Percentiles rank a stretch among this genome's conserved stretches.
phyloP scores from a whole-genome alignment of 2,888 invertebrate species.

The Esperia sulphurella region DNA sequence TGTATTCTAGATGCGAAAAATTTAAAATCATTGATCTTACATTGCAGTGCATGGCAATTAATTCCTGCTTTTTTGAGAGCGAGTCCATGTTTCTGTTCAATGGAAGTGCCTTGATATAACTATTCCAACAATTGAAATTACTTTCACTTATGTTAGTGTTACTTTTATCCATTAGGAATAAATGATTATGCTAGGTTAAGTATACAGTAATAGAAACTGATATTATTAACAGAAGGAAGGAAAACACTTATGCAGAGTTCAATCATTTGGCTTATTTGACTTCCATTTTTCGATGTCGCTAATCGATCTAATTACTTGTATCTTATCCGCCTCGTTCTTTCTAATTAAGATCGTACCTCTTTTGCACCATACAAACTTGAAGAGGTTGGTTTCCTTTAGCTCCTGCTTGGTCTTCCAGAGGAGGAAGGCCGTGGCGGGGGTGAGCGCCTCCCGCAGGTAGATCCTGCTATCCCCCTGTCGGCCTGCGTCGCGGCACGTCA shows the following conservation, averaged over 20 bases:
- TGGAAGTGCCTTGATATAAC: too few relatives aligned
- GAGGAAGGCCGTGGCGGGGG: constrained; percentile 7
- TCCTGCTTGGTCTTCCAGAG: constrained; percentile 10
- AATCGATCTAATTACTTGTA: background rate
- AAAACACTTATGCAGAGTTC: too few relatives aligned
- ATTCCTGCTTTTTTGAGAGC: too few relatives aligned
- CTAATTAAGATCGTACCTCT: constrained; percentile 9
- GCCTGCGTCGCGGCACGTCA: background rate
- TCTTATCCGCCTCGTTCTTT: constrained; percentile 1
- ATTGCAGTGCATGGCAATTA: background rate
- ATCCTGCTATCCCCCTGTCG: background rate
- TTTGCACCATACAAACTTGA: constrained; percentile 13
- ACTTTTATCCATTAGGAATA: too few relatives aligned
- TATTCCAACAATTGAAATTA: too few relatives aligned
- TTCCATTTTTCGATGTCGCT: background rate
- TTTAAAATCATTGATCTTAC: constrained; percentile 11
- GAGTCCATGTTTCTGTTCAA: too few relatives aligned
- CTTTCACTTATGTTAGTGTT: too few relatives aligned
- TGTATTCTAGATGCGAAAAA: constrained; percentile 14
- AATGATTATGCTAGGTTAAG: too few relatives aligned
- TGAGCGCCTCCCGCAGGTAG: constrained; percentile 8
- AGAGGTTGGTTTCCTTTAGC: constrained; percentile 6
- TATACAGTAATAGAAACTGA: too few relatives aligned
- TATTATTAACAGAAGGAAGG: too few relatives aligned
- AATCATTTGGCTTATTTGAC: background rate